These are phyloP conservation scores for Exaiptasia diaphana DNA, from an alignment of 64 coral and sea anemone species.

Conservation along the genomic window DNA sequence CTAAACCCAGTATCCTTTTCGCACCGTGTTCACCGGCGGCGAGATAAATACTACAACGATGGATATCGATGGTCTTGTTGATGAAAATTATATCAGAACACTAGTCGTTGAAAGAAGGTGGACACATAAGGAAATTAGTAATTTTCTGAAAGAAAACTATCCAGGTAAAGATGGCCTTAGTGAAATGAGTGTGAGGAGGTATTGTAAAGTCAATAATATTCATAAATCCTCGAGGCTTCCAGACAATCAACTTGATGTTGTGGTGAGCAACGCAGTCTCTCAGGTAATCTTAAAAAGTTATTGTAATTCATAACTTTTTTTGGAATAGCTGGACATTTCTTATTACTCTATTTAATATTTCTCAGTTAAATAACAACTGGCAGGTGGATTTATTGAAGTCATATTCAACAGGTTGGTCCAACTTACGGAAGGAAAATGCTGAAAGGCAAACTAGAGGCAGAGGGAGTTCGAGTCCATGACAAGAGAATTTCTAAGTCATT, in stretches of 20 bases:
- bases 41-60: not conserved
- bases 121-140: conserved; percentile 19
- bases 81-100: not conserved
- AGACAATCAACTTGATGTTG: not conserved
- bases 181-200: conserved; percentile 29
- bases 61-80: not conserved
- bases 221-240: conserved; percentile 11
- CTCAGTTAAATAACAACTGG: not conserved
- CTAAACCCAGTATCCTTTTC: too few species aligned
- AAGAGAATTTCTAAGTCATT: conserved; percentile 1
- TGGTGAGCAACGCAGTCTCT: not conserved
- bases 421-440: conserved; percentile 31
- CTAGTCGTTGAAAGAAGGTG: conserved; percentile 6
- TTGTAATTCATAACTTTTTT: not conserved
- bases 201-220: conserved; percentile 13
- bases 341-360: too few species aligned
- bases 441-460: not conserved
- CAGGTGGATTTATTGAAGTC: not conserved
- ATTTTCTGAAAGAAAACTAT: not conserved
- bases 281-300: not conserved
- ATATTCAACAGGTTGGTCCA: not conserved
- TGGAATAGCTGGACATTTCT: not conserved
- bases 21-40: not conserved
- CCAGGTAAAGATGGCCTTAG: conserved; percentile 7
- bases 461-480: not conserved